Evolutionary conservation across 2,113 vertebrate genomes (phyloP), one percentile per base, ranked within the genome.

Genomic region (Psilopsiagon aurifrons): DNA sequence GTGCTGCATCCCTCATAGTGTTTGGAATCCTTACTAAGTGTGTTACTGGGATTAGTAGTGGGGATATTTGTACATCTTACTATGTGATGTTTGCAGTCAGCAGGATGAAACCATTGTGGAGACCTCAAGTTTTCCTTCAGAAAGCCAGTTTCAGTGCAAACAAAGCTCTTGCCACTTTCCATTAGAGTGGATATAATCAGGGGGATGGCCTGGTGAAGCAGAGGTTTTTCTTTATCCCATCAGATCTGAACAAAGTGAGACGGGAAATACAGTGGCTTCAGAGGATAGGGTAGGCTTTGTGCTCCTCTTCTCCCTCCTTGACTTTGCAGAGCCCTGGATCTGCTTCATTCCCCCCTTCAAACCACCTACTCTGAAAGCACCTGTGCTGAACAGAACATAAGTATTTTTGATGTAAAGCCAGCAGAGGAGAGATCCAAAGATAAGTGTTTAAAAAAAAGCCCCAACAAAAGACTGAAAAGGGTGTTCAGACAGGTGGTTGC

Each of bases 401-500:
- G 51, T 89, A 8, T 47, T 63, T 83, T 35, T 82, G 39, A 41
- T 86, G 39, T 92, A 52, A 90, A 92, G 90, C 39, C 39, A 87
- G 60, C 41, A 31, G 25, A 54, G 70, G 52, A 39, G 55, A 88
- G 68, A 66, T 74, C 47, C 27, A 33, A 43, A 69, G 37, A 52
- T 43, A 54, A 49, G 44, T 37, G 9, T 49, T 28, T 22, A 60
- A 62, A 80, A 71, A 70, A 67, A 5, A 6, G 9, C 39, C 13
- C 33, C 24, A n/a, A 62, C 35, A 18, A 7, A 44, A 62, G 57
- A 47, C 59, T 68, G 22, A 60, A 83, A 90, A 64, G 46, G 37
- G 22, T 77, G 33, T 49, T 90, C n/a, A 66, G 74, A 19, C 37
- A 71, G 20, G 20, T 81, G 59, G 57, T 66, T 71, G 80, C 19